phyloP scores from a whole-genome alignment of 2,888 invertebrate species.

The Eulithis prunata region DNA sequence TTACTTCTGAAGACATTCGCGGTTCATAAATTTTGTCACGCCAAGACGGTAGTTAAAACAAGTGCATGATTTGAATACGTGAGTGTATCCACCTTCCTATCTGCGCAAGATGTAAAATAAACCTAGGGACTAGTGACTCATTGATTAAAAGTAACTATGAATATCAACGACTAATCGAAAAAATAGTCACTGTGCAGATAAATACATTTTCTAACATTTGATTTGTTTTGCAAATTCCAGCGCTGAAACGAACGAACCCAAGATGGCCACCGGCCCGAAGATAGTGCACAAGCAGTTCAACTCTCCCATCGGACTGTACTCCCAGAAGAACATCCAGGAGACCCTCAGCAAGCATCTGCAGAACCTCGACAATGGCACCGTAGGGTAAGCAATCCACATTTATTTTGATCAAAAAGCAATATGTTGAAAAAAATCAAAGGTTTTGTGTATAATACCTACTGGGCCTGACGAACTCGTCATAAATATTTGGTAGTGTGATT shows the following conservation, averaged over 20 bases:
- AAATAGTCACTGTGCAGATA: no score
- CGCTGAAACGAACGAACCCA: conserved; percentile 81
- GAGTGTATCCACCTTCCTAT: conserved; percentile 30
- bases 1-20: conserved; percentile 47
- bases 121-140: no score
- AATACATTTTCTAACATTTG: neutral
- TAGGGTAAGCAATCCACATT: conserved; percentile 86
- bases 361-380: conserved; percentile 90
- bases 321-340: conserved; percentile 91
- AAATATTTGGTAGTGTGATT: no score
- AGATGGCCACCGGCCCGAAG: conserved; percentile 89
- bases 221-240: conserved; percentile 59
- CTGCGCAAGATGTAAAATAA: no score
- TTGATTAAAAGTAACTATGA: no score
- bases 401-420: neutral
- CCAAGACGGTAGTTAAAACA: conserved; percentile 47
- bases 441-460: no score
- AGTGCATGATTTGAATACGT: conserved; percentile 44
- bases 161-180: no score
- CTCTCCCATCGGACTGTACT: conserved; percentile 94
- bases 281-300: conserved; percentile 96
- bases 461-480: no score
- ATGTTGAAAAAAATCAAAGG: no score
- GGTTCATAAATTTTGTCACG: conserved; percentile 54
- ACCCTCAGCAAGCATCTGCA: conserved; percentile 91